Percentiles rank a stretch among this genome's conserved stretches.
These are phyloP conservation scores for Anguilla megastoma DNA, from an alignment of 2,797 vertebrate species.

Conservation along the genomic window DNA sequence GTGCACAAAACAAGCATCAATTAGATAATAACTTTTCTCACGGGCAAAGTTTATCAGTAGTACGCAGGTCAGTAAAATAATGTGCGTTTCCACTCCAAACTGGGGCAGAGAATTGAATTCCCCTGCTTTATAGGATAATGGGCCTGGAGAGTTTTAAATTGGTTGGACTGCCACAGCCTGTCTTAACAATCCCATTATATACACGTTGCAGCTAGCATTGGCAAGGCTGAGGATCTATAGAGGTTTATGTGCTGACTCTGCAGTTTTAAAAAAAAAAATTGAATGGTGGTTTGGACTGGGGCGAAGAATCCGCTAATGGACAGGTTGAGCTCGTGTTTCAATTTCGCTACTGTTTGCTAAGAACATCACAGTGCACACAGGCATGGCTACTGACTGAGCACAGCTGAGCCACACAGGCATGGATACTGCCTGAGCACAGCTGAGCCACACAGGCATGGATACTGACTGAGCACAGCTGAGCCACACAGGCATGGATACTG, in stretches of 20 bases:
- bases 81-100: background rate
- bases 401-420: too few species aligned
- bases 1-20: background rate
- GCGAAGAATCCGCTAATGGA: background rate
- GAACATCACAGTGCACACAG: background rate
- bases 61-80: background rate
- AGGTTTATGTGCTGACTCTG: background rate
- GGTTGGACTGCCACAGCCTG: background rate
- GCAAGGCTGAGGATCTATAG: background rate
- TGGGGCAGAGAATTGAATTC: background rate
- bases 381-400: background rate
- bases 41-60: background rate
- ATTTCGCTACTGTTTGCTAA: background rate
- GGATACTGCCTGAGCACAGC: too few species aligned
- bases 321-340: background rate
- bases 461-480: too few species aligned
- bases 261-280: background rate
- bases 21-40: background rate
- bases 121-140: background rate
- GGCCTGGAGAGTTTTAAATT: background rate
- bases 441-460: too few species aligned
- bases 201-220: background rate
- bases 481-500: too few species aligned
- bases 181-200: background rate
- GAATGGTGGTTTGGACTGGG: background rate